A percentile compares a stretch with the other conserved stretches of the same genome.
Evolutionary conservation across 2,113 vertebrate genomes (phyloP).

Genomic region (Pleuronectes platessa): DNA sequence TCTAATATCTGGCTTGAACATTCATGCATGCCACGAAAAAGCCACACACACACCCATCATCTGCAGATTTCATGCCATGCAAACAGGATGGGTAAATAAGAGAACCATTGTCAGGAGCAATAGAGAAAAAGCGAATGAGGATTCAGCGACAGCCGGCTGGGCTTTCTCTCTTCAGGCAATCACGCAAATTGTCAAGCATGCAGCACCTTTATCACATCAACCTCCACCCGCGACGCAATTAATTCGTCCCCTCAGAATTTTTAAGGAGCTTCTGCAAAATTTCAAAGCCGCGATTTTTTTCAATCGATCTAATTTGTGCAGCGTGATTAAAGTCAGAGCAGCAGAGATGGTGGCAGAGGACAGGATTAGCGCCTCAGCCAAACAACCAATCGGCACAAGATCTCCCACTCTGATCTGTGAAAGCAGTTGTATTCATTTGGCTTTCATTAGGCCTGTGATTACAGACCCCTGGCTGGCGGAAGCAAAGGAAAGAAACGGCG

Average conservation of each 20-base stretch:
- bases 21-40: too few relatives aligned
- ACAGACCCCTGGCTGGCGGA: slow-evolving; percentile 50
- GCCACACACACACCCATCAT: too few relatives aligned
- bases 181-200: slow-evolving; percentile 53
- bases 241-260: slow-evolving; percentile 43
- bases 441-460: slow-evolving; percentile 69
- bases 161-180: slow-evolving; percentile 57
- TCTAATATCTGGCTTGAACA: too few relatives aligned
- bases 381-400: slow-evolving; percentile 41
- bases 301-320: slow-evolving; percentile 58
- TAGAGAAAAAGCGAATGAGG: too few relatives aligned
- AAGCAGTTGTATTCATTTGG: slow-evolving; percentile 75
- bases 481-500: slow-evolving; percentile 40
- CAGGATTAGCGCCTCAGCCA: slow-evolving; percentile 52
- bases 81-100: too few relatives aligned
- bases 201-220: slow-evolving; percentile 41
- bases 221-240: slow-evolving; percentile 31
- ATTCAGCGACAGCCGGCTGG: neutral
- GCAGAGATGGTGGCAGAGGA: slow-evolving; percentile 47
- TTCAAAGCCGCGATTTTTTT: slow-evolving; percentile 56
- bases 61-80: too few relatives aligned
- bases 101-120: too few relatives aligned
- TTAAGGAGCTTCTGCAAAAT: slow-evolving; percentile 39
- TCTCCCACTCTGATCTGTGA: slow-evolving; percentile 59
- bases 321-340: slow-evolving; percentile 53